Base-by-base conservation (phyloP, 2,797 vertebrate species). In the Platalea minor region DNA sequence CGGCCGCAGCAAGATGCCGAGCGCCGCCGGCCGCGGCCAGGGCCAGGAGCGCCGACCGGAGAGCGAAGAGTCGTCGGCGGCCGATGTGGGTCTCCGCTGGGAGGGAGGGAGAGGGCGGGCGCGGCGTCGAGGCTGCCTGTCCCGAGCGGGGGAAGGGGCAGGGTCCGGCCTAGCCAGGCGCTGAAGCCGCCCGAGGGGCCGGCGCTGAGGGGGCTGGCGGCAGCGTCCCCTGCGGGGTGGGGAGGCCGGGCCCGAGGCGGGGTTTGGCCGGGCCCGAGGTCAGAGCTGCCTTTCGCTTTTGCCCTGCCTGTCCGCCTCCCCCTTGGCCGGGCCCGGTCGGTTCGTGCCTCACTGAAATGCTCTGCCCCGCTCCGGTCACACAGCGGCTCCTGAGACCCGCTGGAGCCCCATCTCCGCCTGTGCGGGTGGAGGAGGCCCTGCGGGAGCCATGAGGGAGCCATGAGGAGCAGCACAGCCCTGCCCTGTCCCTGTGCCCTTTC, bases 61-160 rank as follows among this genome's bases (percentile, higher is more conserved):
- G 26, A 96, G 64, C 67, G 96, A 96, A 82, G 98, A 98, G 31
- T 96, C 96, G 56, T 68, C 96, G 91, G 6, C 91, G 35, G 93
- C 93, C 61, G 98, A 98, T 95, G 98, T 98, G 98, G 97, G 98
- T 98, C 59, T 93, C 74, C 70, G 57, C 59, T 75, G 50, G 85
- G 72, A 64, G 39, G 39, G 39, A 39, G 39, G 11, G 39, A 10
- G 39, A 5, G 48, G 41, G 50, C 41, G 92, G 69, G 51, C 29
- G 88, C 48, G 92, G 60, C 26, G 50, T 12, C 7, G 54, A 75
- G 57, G 20, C 61, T 39, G 41, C n/a, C 13, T 6, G 43, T 48
- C 13, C 79, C 31, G 19, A 43, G 72, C 39, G 13, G 21, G 60
- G 37, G n/a, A 28, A 50, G 41, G 77, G 51, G 19, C 45, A 4